Base-by-base conservation (phyloP, 2,797 vertebrate genomes). In the Semaprochilodus insignis region DNA sequence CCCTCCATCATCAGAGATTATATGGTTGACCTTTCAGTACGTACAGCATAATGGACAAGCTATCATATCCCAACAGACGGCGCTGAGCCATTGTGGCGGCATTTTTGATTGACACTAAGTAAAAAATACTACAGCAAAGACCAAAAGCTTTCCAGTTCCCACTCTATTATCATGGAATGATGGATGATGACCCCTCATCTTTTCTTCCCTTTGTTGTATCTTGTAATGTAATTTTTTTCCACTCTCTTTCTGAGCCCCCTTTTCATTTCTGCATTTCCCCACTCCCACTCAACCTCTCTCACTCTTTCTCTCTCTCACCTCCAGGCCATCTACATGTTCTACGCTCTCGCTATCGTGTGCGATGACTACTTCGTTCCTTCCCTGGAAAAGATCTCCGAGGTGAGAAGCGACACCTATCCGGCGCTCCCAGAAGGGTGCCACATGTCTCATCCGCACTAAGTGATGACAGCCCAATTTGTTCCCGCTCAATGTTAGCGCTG, bases 251-350 rank as follows among this genome's bases (percentile, higher is more conserved):
- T 31, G 23, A 1, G 31, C 25, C 13, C 31, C 21, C 5, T n/a
- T 59, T 67, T n/a, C 3, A 6, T 67, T 66, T 69, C 1, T 51
- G 23, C 4, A 6, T 77, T 23, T 11, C n/a, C 31, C 44, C 21
- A 13, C 21, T 40, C 3, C n/a, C 44, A 11, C 15, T 34, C 60
- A 15, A 4, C 52, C 25, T 59, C 54, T 36, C 48, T 23, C 15
- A 73, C n/a, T 76, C 25, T 65, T 36, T 65, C 40, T 73, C 75
- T 71, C 0, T 40, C 73, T 80, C 1, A 84, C 72, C 78, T 86
- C 36, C 86, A 96, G 95, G 95, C 94, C 4, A 92, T 96, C 89
- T 96, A 96, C 90, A 95, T 95, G 94, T 95, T 96, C 91, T 96
- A 96, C 25, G 95, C 95, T 72, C 91, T 96, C 65, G 95, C 95